Base-by-base conservation (phyloP, 2,888 invertebrate genomes). In the Chirona hameri region DNA sequence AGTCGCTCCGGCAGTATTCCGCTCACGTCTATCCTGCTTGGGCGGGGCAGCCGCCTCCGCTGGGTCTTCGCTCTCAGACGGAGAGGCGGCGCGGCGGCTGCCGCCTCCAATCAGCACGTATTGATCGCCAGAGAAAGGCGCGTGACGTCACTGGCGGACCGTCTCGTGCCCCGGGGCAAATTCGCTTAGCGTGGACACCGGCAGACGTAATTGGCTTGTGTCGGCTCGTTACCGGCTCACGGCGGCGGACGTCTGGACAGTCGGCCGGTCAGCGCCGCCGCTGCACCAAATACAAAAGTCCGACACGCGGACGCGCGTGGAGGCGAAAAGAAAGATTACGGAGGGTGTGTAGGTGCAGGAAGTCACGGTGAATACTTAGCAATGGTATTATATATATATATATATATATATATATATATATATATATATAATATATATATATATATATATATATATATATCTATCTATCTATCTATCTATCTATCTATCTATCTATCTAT, bases 31-130 rank as follows among this genome's bases (percentile, higher is more conserved):
- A 7, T 52, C 12, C 1, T 52, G 15, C 18, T 12, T 12, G 52
- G 52, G 7, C 52, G 18, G 52, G 52, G 52, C 52, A 12, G 52
- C 60, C 24, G 7, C 7, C 60, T 7, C 24, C 24, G 24, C 24
- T 24, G 60, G 39, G 39, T 39, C 39, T 39, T 7, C 39, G 39
- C 4, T 39, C 39, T 39, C 39, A 39, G 39, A 39, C 39, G 39
- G 39, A 39, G 39, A 39, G 24, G 24, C 1, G 60, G 60, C 60
- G 24, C 18, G 24, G 24, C 24, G 60, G 24, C 60, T 24, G 1
- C 60, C 60, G 9, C 60, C 65, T 46, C 76, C 76, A 76, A 76
- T 76, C 76, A 76, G 76, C 39, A 10, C 39, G 76, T 76, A 76
- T 76, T 76, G 76, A 76, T 76, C 76, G 76, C 10, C 46, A n/a